Evolutionary conservation across 1,140 invertebrate genomes (phyloP).

Genomic region (Solenopsis fugax): DNA sequence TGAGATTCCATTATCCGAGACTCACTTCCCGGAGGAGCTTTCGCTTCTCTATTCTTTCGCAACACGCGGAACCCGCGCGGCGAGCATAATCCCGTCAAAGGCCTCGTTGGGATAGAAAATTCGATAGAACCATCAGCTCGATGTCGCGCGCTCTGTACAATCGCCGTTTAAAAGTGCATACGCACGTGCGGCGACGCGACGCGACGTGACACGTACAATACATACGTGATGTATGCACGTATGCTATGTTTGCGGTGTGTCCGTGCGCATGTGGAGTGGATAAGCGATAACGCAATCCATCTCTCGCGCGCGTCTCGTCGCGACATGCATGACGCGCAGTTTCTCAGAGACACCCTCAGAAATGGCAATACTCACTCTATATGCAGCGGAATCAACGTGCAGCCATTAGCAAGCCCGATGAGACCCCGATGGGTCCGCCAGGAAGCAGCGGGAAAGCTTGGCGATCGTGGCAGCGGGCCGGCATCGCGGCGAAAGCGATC

Average conservation of each 20-base stretch:
- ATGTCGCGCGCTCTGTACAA: background rate
- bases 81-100: background rate
- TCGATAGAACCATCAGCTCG: background rate
- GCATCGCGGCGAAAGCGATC: constrained; percentile 13
- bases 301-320: background rate
- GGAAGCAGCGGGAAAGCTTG: constrained; percentile 14
- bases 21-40: background rate
- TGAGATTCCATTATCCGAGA: background rate
- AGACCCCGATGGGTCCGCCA: constrained; percentile 10
- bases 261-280: background rate
- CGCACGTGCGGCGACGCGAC: background rate
- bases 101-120: background rate
- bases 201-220: too few species aligned
- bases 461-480: background rate
- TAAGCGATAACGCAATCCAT: background rate
- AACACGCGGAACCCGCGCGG: too few species aligned
- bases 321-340: constrained; percentile 17
- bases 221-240: too few species aligned
- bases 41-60: background rate
- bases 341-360: background rate
- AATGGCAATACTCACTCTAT: constrained; percentile 26
- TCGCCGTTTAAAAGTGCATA: constrained; percentile 7
- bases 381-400: constrained; percentile 29
- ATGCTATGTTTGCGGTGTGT: background rate
- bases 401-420: constrained; percentile 37